A percentile compares a stretch with the other conserved stretches of the same genome.
Evolutionary conservation across 35 echinoderm and acorn worm species (phyloP).

Genomic region (Heliocidaris erythrogramma): DNA sequence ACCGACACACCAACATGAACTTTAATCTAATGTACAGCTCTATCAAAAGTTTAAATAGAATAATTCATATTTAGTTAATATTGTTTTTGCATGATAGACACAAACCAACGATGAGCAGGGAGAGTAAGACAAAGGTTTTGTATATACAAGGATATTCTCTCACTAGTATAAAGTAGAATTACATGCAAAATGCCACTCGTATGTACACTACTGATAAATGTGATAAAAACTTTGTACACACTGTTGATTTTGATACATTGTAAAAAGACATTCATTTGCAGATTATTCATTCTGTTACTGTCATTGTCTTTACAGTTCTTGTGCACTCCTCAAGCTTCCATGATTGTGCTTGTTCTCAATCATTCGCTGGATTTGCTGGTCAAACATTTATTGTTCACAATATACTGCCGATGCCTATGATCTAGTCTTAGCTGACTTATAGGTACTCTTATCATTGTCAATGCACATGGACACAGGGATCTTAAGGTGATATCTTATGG

Average conservation of each 20-base stretch:
- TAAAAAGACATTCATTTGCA: constrained; percentile 12
- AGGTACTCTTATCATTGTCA: not conserved
- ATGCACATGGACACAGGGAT: not conserved
- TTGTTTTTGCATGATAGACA: not conserved
- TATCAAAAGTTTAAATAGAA: not conserved
- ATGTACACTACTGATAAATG: not conserved
- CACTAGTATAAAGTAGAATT: not conserved
- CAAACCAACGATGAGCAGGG: not conserved
- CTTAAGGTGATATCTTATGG: too few relatives aligned
- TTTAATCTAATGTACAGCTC: not conserved
- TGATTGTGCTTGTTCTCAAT: not conserved
- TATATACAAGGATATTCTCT: not conserved
- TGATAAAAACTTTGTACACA: constrained; percentile 18
- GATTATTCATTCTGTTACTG: constrained; percentile 2
- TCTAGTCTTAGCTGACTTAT: not conserved
- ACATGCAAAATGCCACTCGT: not conserved
- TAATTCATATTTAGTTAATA: not conserved
- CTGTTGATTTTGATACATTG: constrained; percentile 14
- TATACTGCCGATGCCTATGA: too few relatives aligned
- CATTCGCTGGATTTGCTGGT: not conserved
- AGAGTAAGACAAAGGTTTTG: not conserved
- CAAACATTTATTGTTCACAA: too few relatives aligned
- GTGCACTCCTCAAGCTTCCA: not conserved
- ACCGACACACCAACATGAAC: not conserved
- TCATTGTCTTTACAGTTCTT: not conserved